Base-by-base conservation (phyloP, 2,113 vertebrate genomes). In the Pungitius pungitius region DNA sequence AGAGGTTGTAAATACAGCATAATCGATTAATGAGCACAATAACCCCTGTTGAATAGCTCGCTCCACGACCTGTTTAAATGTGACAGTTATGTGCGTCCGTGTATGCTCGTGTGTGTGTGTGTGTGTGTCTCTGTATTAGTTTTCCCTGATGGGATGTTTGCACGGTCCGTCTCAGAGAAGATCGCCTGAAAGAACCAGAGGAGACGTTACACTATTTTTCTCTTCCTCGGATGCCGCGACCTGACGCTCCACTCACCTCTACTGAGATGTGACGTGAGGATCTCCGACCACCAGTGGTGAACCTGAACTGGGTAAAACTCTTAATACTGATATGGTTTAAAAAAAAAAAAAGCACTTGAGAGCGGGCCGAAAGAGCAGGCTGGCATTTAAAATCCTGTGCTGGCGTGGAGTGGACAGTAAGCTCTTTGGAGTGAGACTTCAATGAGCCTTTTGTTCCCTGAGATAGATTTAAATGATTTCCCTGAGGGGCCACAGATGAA, bases 1-100 rank as follows among this genome's bases (percentile, higher is more conserved):
- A 75, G 73, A 84, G 73, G 71, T 80, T 83, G 72, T 69, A 69
- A 77, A 56, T 43, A 77, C 73, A 82, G 82, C n/a, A 52, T 65
- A 78, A 86, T 72, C 69, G 84, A 49, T 82, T 69, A 52, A 85
- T 82, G 81, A 90, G 78, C 88, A 90, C 87, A 87, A 87, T 85
- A 27, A 60, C 70, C 73, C 74, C 74, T 83, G 77, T 79, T 71
- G 30, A 85, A 75, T 83, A 77, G 73, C 82, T 84, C 64, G 62
- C 79, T 62, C 64, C 75, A 77, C 69, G 68, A 75, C 27, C 66
- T 59, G 76, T 85, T 80, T 58, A 64, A 65, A 79, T 11, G 77
- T 88, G 64, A 82, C 80, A 63, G 73, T 69, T 67, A 81, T 86
- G 40, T 80, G 83, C 70, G 75, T 56, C 58, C 63, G 81, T 49